Evolutionary conservation across 2,113 vertebrate genomes (phyloP), one percentile per base, ranked within the genome.

Genomic region (Solea senegalensis): DNA sequence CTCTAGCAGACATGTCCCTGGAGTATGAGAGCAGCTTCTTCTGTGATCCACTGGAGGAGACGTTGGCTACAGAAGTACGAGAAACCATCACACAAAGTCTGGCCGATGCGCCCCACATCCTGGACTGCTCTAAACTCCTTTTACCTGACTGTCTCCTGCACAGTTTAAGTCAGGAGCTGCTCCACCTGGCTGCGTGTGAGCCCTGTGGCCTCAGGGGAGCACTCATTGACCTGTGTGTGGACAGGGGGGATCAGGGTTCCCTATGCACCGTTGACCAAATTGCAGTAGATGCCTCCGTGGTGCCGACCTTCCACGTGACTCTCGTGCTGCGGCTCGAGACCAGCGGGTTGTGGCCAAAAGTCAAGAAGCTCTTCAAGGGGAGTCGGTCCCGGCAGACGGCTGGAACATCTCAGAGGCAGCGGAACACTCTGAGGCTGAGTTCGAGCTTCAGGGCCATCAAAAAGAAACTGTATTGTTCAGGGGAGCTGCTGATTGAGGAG

Each of bases 151-250:
- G 90, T 81, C 91, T 98, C 0, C 88, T 94, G 74, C 91, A 85
- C 26, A 94, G 93, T 78, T 93, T 98, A 79, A 87, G 94, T 61
- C 89, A 94, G 2, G 95, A 98, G 85, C 94, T 98, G 41, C 91
- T 97, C 59, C 96, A 94, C 74, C 81, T 98, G 92, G 94, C 97
- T 3, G 93, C 89, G 74, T 94, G 92, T 0, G 97, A 98, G 76
- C 97, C 97, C 3, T 98, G 97, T 3, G 97, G 97, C 69, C 95
- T 98, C 74, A 93, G 94, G 10, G 97, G 97, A n/a, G 97, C 97
- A 2, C 90, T 97, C 43, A 93, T 98, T 0, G 94, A 98, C 84
- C 87, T 98, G 49, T 96, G 95, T 1, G 95, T 98, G 73, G 96
- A 98, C 82, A 90, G 91, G 26, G 93, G 93, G 80, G 95, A 95